phyloP scores from a whole-genome alignment of 2,888 invertebrate genomes.

The Eustalomyia histrio region DNA sequence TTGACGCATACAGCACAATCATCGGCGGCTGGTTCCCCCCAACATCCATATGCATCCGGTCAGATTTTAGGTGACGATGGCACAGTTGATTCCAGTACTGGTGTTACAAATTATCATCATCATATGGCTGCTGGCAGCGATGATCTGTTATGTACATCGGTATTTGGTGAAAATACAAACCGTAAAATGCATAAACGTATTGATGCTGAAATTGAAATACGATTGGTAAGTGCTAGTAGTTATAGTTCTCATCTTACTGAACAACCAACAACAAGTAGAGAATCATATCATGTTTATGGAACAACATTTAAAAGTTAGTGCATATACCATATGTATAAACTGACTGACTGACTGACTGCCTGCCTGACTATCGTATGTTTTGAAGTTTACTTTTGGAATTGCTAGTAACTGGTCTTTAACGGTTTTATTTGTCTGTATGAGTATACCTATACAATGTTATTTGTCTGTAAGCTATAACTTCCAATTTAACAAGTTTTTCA shows the following conservation, averaged over 20 bases:
- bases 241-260: background rate
- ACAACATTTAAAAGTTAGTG: constrained; percentile 10
- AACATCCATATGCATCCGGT: constrained; percentile 65
- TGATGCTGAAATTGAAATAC: constrained; percentile 92
- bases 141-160: constrained; percentile 89
- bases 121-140: constrained; percentile 76
- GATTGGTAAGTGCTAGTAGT: constrained; percentile 85
- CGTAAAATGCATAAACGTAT: constrained; percentile 85
- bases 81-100: constrained; percentile 63
- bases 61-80: constrained; percentile 62
- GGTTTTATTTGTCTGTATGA: constrained; percentile 20
- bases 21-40: constrained; percentile 59
- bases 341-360: too few relatives aligned
- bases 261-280: background rate
- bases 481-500: constrained; percentile 58
- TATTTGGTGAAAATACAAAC: constrained; percentile 85
- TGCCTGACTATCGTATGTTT: background rate
- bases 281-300: background rate
- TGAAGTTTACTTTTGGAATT: background rate
- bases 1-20: constrained; percentile 52
- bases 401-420: constrained; percentile 46
- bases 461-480: constrained; percentile 41
- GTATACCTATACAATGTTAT: too few relatives aligned
- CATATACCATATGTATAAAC: too few relatives aligned
- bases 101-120: constrained; percentile 61